Conservation (phyloP, 2,113 vertebrate genomes). For the Malurus cyaneus region DNA sequence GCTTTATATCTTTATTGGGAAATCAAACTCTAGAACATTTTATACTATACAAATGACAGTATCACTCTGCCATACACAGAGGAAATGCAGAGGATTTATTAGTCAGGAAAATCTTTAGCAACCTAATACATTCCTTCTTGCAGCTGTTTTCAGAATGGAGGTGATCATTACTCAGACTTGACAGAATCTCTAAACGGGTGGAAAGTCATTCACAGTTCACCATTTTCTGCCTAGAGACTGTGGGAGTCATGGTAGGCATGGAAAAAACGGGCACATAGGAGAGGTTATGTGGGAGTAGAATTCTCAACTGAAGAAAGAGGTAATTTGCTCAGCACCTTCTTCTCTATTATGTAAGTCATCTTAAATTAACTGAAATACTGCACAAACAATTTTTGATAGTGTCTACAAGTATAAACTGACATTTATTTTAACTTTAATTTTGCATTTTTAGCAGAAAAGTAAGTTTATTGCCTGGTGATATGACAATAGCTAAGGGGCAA, state of each 20-base stretch:
- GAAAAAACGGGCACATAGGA: neutral
- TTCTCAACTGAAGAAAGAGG: neutral
- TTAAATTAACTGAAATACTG: neutral
- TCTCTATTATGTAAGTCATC: neutral
- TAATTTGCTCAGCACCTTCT: neutral
- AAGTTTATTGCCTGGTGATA: neutral
- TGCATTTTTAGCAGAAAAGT: neutral
- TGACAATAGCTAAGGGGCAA: neutral
- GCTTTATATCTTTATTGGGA: neutral
- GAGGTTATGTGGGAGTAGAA: neutral
- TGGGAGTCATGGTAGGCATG: neutral
- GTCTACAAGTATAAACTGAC: neutral
- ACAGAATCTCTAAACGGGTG: neutral
- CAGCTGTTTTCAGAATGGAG: slow-evolving; percentile 38
- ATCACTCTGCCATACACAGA: neutral
- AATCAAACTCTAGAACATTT: neutral
- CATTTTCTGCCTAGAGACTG: slow-evolving; percentile 15
- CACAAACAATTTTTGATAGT: neutral
- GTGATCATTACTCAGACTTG: slow-evolving; percentile 9
- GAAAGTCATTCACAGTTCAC: slow-evolving; percentile 25
- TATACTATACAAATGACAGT: neutral
- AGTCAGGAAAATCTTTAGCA: slow-evolving; percentile 21
- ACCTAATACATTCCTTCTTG: neutral
- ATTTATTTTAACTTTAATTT: neutral
- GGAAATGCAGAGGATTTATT: neutral